Base-by-base conservation (phyloP, 2,113 vertebrate species). In the Heterotilapia buettikoferi region DNA sequence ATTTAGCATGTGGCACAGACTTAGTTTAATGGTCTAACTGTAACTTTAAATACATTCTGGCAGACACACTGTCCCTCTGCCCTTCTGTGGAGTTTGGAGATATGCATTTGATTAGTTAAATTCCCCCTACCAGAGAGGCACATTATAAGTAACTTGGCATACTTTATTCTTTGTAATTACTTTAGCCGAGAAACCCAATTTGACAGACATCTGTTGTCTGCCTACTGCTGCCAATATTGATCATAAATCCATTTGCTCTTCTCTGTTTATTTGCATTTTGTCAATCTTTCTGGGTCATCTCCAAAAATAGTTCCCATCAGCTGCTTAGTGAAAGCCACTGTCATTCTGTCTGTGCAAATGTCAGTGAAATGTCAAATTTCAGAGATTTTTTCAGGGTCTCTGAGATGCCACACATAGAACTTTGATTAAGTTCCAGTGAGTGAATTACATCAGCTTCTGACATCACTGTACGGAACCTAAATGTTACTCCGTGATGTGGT, bases 341-440 rank as follows among this genome's bases (percentile, higher is more conserved):
- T 54, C 78, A 52, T 45, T 86, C 84, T 66, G 81, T 71, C 90
- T 89, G 85, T 24, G 81, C 89, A 92, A 92, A 92, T 94, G 87
- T 90, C 89, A 90, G 54, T 18, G 18, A 92, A 92, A 92, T 92
- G 83, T 80, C 90, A 92, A 56, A 78, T 86, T 83, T 89, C 40
- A 11, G 47, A 78, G 86, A 88, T 43, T 66, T 84, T 84, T 53
- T 82, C 36, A 6, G 19, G 47, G 26, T 85, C 2, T 63, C 16
- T 56, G 45, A 87, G 61, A 87, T 16, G 11, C n/a, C 24, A 73
- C 84, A 87, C 76, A 29, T 54, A 43, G 11, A 59, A 53, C 81
- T 87, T 81, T 83, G 47, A 91, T 92, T 33, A 84, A 84, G 52
- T 66, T 83, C 53, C 7, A 33, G 47, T 38, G 36, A 86, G 50